Evolutionary conservation across 1,140 invertebrate genomes (phyloP).

Genomic region (Drosophila oshimai): DNA sequence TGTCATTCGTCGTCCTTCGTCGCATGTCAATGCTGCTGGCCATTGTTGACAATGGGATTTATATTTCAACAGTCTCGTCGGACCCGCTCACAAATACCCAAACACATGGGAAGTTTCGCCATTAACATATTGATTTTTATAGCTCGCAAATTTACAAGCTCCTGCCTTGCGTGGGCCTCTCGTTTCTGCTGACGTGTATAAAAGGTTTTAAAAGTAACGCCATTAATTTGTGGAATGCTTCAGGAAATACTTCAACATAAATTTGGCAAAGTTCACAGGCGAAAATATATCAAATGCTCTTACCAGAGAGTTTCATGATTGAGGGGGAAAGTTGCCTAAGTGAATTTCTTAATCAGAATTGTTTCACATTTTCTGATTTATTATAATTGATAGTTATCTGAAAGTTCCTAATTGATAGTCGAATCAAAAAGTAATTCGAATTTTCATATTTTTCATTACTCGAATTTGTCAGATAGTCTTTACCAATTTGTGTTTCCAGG

Average conservation of each 20-base stretch:
- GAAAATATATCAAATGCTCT: conserved; percentile 33
- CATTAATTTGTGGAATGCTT: conserved; percentile 68
- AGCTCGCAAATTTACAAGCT: conserved; percentile 74
- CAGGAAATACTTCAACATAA: conserved; percentile 51
- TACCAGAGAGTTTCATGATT: conserved; percentile 5
- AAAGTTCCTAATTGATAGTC: conserved; percentile 18
- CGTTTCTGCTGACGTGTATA: conserved; percentile 50
- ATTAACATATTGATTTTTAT: conserved; percentile 81
- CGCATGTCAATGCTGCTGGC: conserved; percentile 76
- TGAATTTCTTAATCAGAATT: conserved; percentile 39
- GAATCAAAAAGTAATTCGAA: conserved; percentile 6
- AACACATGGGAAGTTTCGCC: conserved; percentile 44
- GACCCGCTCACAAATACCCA: not conserved
- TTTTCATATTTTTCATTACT: not conserved
- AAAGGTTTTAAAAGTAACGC: conserved; percentile 75
- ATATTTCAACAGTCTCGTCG: conserved; percentile 74
- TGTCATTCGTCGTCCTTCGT: conserved; percentile 41
- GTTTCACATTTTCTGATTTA: conserved; percentile 5
- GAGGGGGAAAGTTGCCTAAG: conserved; percentile 23
- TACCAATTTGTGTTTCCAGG: not conserved
- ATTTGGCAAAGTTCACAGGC: conserved; percentile 30
- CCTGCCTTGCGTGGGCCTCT: conserved; percentile 47
- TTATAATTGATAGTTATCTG: conserved; percentile 24
- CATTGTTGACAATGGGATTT: conserved; percentile 78
- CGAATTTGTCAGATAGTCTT: not conserved